These are phyloP conservation scores for Ophiodon elongatus DNA, from an alignment of 2,113 vertebrate genomes.

Conservation along the genomic window DNA sequence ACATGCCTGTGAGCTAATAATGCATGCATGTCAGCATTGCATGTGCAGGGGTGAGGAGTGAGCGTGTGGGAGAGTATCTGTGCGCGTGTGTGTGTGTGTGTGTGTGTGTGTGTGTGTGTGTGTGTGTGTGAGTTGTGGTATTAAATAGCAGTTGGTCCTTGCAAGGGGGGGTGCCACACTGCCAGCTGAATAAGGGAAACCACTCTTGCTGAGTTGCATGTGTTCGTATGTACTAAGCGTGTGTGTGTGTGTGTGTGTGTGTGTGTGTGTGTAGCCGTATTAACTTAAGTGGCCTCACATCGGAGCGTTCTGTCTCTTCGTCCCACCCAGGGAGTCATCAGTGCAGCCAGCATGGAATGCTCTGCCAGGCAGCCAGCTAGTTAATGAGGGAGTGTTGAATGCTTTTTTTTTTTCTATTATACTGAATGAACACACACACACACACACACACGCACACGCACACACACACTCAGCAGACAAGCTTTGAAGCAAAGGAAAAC, in stretches of 20 bases:
- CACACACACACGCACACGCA: constrained; percentile 15
- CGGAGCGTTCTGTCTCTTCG: constrained; percentile 28
- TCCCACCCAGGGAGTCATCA: constrained; percentile 44
- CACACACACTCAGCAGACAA: neutral
- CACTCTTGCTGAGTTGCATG: constrained; percentile 49
- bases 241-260: constrained; percentile 26
- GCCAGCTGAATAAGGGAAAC: constrained; percentile 57
- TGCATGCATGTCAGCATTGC: constrained; percentile 24
- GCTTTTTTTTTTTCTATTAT: constrained; percentile 18
- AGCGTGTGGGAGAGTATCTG: constrained; percentile 4
- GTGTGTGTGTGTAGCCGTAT: constrained; percentile 13
- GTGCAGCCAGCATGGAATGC: constrained; percentile 20
- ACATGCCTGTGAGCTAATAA: constrained; percentile 39
- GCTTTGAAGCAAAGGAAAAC: neutral
- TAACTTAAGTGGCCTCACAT: constrained; percentile 42
- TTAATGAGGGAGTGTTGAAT: constrained; percentile 46
- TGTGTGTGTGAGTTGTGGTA: constrained; percentile 15
- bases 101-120: constrained; percentile 6
- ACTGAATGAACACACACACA: constrained; percentile 6
- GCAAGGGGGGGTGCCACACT: constrained; percentile 27
- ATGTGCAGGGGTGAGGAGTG: constrained; percentile 1
- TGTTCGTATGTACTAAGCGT: constrained; percentile 5
- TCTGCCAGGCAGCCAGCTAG: constrained; percentile 32
- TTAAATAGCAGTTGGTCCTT: constrained; percentile 46
- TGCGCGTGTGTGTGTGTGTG: constrained; percentile 21